phyloP scores from a whole-genome alignment of 2,797 vertebrate species.

The Alectoris magna region DNA sequence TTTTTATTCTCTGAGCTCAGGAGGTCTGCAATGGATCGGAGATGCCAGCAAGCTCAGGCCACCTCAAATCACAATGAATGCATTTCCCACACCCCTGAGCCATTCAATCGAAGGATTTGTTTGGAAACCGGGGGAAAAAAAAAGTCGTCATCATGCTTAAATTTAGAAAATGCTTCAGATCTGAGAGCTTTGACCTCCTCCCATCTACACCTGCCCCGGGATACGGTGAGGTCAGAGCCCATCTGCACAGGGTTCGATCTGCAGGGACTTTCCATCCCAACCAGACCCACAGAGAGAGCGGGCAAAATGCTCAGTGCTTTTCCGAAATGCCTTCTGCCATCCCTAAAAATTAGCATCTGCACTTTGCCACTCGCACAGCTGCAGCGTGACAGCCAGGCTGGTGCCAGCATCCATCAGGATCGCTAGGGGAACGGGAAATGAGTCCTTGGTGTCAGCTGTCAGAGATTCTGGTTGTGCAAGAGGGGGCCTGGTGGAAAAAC shows the following conservation, averaged over 20 bases:
- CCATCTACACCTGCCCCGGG: neutral
- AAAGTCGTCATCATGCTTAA: neutral
- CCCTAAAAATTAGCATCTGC: neutral
- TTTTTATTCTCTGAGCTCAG: neutral
- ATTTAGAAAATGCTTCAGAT: neutral
- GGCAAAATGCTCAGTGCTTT: neutral
- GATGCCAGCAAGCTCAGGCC: neutral
- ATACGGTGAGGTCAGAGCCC: neutral
- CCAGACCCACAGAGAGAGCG: neutral
- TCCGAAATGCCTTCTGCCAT: neutral
- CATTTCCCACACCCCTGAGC: neutral
- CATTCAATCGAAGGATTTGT: neutral
- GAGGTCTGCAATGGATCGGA: neutral
- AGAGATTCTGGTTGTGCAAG: neutral
- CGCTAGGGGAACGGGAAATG: accelerated
- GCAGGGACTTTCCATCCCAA: neutral
- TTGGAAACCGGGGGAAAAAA: neutral
- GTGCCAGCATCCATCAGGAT: accelerated
- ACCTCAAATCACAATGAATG: neutral
- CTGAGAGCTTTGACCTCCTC: neutral
- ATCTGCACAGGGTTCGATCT: neutral
- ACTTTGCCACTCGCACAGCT: conserved; percentile 15
- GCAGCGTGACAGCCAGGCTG: neutral
- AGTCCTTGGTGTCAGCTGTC: neutral
- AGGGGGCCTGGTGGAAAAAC: neutral